Percentiles rank a stretch among this genome's conserved stretches.
Evolutionary conservation across 30 jellyfish, hydroid and myxozoan species (phyloP).

Genomic region (Nemopilema nomurai): DNA sequence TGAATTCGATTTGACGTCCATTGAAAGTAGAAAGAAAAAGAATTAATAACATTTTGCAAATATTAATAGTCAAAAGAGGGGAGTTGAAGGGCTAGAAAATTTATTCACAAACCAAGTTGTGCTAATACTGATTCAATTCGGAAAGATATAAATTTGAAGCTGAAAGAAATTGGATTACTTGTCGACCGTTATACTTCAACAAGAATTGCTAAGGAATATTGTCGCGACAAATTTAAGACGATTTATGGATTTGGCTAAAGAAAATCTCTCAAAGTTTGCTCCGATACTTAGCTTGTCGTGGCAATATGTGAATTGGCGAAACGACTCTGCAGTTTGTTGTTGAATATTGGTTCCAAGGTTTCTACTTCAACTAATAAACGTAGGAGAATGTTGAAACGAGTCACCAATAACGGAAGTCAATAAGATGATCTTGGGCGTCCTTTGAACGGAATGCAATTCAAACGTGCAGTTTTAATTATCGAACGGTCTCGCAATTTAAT

Average conservation of each 20-base stretch:
- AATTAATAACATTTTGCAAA: background rate
- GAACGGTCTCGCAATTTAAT: background rate
- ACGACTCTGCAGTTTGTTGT: background rate
- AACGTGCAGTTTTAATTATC: background rate
- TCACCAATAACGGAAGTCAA: background rate
- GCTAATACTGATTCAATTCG: slow-evolving; percentile 48
- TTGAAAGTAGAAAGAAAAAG: slow-evolving; percentile 5
- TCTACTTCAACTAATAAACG: background rate
- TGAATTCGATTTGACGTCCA: background rate
- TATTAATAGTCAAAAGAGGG: slow-evolving; percentile 20
- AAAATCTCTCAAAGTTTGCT: slow-evolving; percentile 20
- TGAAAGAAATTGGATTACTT: slow-evolving; percentile 53
- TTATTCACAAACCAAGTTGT: slow-evolving; percentile 19
- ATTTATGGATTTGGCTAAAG: slow-evolving; percentile 53
- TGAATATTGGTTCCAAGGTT: background rate
- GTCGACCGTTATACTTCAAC: slow-evolving; percentile 55
- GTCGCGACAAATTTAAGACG: slow-evolving; percentile 65
- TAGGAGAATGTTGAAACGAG: background rate
- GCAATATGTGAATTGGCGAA: slow-evolving; percentile 12
- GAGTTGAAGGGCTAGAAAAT: slow-evolving; percentile 2
- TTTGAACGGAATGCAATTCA: background rate
- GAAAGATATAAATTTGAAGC: slow-evolving; percentile 63
- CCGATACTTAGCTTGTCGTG: slow-evolving; percentile 37
- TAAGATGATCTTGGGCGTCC: background rate
- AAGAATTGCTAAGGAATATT: slow-evolving; percentile 37